Base-by-base conservation (phyloP, 2,888 invertebrate species). In the Netelia melanura region DNA sequence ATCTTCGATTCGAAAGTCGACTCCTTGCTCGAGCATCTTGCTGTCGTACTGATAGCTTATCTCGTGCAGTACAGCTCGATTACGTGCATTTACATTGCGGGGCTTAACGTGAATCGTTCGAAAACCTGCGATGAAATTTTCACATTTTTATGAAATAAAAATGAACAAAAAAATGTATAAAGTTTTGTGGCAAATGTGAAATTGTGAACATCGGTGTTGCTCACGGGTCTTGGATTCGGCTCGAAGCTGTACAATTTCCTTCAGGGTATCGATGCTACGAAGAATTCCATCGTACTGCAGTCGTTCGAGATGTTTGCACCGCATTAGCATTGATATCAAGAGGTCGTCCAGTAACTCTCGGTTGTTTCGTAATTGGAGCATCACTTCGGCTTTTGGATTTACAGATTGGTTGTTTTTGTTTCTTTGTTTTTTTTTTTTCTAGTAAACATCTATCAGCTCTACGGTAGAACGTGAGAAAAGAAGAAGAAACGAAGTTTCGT, bases 231-330 rank as follows among this genome's bases (percentile, higher is more conserved):
- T 93, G 58, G 81, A 84, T 72, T 92, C 92, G 2, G 89, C 86
- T 84, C 92, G 93, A 54, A 94, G 88, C 72, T 91, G 90, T 86
- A 93, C 93, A 87, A 94, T 93, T 48, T 94, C 93, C 77, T 92
- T 88, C 65, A 95, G 86, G 6, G 94, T 92, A 65, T 94, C 92
- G 81, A 95, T 91, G 87, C 91, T 94, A 17, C 94, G 90, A 74
- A 95, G 89, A 68, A 94, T 93, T 54, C 95, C 95, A 74, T 94
- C 94, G 88, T 94, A 95, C 84, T 94, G 93, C 30, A 95, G 89
- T 85, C 90, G 92, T 54, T 93, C 92, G 70, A 95, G 88, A 52
- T 91, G 92, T 71, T 92, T 93, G 86, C 95, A 95, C 44, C 92
- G 92, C 25, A 90, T 89, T 58, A 94, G 83, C 89, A 95, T 90